Evolutionary conservation across 2,888 invertebrate genomes (phyloP).

Genomic region (Cryptophagus acutangulus): DNA sequence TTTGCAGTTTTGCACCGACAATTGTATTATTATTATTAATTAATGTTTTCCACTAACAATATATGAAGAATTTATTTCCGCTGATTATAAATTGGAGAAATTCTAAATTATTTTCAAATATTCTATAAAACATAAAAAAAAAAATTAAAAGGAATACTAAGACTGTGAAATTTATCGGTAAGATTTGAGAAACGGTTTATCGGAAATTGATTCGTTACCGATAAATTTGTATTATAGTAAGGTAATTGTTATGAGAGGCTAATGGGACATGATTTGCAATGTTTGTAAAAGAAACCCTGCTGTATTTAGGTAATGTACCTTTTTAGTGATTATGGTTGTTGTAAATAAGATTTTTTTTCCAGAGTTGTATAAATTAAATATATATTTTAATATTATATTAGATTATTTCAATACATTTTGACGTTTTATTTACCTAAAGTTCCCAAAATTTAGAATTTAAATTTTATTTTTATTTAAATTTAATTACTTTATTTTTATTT

Average conservation of each 20-base stretch:
- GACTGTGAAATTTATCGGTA: slow-evolving; percentile 37
- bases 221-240: slow-evolving; percentile 35
- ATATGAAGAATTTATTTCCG: slow-evolving; percentile 13
- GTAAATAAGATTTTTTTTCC: slow-evolving; percentile 43
- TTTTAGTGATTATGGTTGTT: slow-evolving; percentile 34
- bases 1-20: background rate
- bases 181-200: slow-evolving; percentile 15
- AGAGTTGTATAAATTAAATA: slow-evolving; percentile 43
- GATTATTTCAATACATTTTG: slow-evolving; percentile 2
- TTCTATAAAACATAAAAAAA: slow-evolving; percentile 15
- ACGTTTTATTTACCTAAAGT: background rate
- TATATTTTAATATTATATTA: slow-evolving; percentile 40
- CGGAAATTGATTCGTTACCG: slow-evolving; percentile 19
- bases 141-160: slow-evolving; percentile 29
- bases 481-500: too few species aligned
- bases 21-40: background rate
- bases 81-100: slow-evolving; percentile 35
- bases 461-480: too few species aligned
- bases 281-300: slow-evolving; percentile 14
- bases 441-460: too few species aligned
- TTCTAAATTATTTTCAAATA: slow-evolving; percentile 24
- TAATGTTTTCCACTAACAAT: slow-evolving; percentile 3
- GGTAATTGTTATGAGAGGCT: slow-evolving; percentile 40
- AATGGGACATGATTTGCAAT: slow-evolving; percentile 42
- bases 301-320: slow-evolving; percentile 26